phyloP scores from a whole-genome alignment of 2,888 invertebrate genomes.

The Ectobius pallidus region DNA sequence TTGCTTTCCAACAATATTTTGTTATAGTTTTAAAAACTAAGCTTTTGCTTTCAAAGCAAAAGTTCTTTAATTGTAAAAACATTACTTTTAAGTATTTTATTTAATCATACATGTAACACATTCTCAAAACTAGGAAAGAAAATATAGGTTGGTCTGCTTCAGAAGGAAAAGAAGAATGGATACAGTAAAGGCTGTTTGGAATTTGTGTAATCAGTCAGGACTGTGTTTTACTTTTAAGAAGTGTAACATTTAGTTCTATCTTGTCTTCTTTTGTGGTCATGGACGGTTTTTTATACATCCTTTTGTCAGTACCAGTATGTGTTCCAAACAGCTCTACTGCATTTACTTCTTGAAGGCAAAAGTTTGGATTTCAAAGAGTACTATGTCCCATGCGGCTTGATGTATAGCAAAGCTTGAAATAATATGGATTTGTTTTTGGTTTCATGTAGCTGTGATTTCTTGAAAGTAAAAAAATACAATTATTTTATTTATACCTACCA shows the following conservation, averaged over 20 bases:
- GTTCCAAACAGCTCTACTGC: too few species aligned
- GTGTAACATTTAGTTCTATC: too few species aligned
- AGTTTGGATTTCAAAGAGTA: too few species aligned
- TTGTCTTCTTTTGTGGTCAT: too few species aligned
- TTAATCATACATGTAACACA: slow-evolving; percentile 11
- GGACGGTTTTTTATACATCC: too few species aligned
- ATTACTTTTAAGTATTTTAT: slow-evolving; percentile 26
- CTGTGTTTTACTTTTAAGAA: too few species aligned
- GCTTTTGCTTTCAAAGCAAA: slow-evolving; percentile 24
- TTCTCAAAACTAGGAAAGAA: not conserved
- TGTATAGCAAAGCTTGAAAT: slow-evolving; percentile 19
- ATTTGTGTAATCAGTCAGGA: too few species aligned
- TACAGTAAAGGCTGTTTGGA: too few species aligned
- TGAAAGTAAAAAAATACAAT: slow-evolving; percentile 26
- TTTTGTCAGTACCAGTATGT: too few species aligned
- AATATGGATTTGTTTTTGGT: slow-evolving; percentile 22
- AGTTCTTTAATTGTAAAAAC: not conserved
- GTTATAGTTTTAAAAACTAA: not conserved
- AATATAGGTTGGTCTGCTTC: not conserved
- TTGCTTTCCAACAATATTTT: slow-evolving; percentile 16
- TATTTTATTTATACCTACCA: slow-evolving; percentile 36
- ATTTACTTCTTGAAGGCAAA: too few species aligned
- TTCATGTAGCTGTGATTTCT: slow-evolving; percentile 34
- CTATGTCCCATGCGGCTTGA: not conserved
- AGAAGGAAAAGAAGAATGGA: too few species aligned